Percentiles rank a stretch among this genome's conserved stretches.
Evolutionary conservation across 2,797 vertebrate genomes (phyloP).

Genomic region (Hirundo rustica): DNA sequence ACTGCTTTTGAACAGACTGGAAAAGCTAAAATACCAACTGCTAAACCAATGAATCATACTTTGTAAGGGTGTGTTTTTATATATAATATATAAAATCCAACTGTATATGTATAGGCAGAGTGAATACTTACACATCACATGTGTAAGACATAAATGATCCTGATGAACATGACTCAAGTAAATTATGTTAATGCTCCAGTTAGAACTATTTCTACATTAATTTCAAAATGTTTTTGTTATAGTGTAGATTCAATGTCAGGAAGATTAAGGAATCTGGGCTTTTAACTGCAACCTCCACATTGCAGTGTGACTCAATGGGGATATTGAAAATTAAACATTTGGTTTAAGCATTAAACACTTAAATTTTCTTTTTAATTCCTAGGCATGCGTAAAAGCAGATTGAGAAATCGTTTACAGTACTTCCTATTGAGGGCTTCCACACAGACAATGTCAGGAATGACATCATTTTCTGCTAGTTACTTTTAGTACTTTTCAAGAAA

Average conservation of each 20-base stretch:
- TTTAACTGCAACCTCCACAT: slow-evolving; percentile 32
- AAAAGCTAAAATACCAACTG: slow-evolving; percentile 64
- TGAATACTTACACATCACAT: slow-evolving; percentile 55
- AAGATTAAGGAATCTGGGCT: slow-evolving; percentile 58
- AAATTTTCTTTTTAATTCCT: slow-evolving; percentile 40
- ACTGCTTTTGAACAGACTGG: slow-evolving; percentile 53
- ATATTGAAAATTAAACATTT: slow-evolving; percentile 71
- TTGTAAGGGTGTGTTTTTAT: slow-evolving; percentile 43
- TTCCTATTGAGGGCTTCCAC: background rate
- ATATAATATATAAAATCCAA: slow-evolving; percentile 38
- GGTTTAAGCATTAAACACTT: slow-evolving; percentile 65
- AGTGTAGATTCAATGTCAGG: slow-evolving; percentile 25
- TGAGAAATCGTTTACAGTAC: slow-evolving; percentile 42
- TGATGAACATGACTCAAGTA: slow-evolving; percentile 27
- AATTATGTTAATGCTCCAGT: slow-evolving; percentile 57
- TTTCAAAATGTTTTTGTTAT: slow-evolving; percentile 69
- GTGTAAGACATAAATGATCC: slow-evolving; percentile 52
- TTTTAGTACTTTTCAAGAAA: background rate
- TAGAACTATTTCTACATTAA: slow-evolving; percentile 53
- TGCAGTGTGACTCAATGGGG: slow-evolving; percentile 17
- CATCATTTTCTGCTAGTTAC: slow-evolving; percentile 7
- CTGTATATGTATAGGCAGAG: slow-evolving; percentile 38
- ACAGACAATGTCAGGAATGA: background rate
- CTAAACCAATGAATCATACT: slow-evolving; percentile 55
- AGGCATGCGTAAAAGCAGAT: slow-evolving; percentile 7